Evolutionary conservation across 2,113 vertebrate species (phyloP).

Genomic region (Pelobates fuscus): DNA sequence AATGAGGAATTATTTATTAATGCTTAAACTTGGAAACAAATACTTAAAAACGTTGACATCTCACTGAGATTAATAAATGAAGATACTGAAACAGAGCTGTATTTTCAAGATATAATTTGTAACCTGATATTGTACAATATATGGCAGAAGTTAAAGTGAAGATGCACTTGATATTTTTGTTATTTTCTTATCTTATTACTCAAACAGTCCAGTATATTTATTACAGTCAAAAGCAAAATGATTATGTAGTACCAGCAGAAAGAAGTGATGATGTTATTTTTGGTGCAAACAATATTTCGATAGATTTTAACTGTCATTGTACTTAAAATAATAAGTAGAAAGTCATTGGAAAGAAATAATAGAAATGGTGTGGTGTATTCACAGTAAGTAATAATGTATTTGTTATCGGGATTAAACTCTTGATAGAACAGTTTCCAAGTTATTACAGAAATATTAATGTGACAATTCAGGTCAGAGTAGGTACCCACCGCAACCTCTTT

Average conservation of each 20-base stretch:
- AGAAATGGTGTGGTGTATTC: neutral
- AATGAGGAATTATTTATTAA: too few species aligned
- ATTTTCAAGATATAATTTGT: neutral
- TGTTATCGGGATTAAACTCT: slow-evolving; percentile 1
- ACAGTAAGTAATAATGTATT: slow-evolving; percentile 3
- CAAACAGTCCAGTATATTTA: slow-evolving; percentile 1
- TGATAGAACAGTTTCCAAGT: neutral
- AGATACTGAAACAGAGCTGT: too few species aligned
- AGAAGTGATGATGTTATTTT: slow-evolving; percentile 1
- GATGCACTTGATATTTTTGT: slow-evolving; percentile 4
- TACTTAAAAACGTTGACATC: too few species aligned
- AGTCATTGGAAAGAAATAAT: too few species aligned
- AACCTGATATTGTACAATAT: neutral
- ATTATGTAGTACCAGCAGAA: slow-evolving; percentile 8
- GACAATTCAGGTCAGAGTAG: too few species aligned
- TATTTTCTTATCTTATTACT: neutral
- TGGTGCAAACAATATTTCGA: neutral
- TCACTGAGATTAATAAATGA: too few species aligned
- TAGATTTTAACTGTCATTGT: neutral
- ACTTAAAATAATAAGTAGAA: too few species aligned
- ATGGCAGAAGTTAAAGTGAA: neutral
- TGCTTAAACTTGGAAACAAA: too few species aligned
- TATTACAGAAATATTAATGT: too few species aligned
- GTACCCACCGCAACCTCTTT: too few species aligned
- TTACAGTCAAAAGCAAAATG: slow-evolving; percentile 1